Evolutionary conservation across 2,888 invertebrate species (phyloP), one percentile per base, ranked within the genome.

Genomic region (Arctia plantaginis): DNA sequence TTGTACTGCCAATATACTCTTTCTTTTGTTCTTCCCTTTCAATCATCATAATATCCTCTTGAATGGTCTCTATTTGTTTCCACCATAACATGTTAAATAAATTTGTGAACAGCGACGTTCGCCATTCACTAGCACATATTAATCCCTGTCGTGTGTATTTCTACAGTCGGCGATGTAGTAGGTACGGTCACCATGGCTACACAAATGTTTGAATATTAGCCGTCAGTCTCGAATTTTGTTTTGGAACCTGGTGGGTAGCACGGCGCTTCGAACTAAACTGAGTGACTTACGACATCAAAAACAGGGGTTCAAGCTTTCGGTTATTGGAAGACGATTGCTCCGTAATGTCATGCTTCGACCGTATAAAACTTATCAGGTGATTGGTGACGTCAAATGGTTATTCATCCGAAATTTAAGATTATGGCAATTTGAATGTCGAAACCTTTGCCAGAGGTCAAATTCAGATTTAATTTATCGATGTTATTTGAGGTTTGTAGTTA

Each of bases 1-100:
- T 92, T 3, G 94, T 90, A 77, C 92, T 92, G 65, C 93, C 91
- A 76, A 89, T 87, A 82, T 91, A 94, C 72, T 93, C 90, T 71
- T 89, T 90, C 74, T 87, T 88, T 81, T 93, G 91, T 86, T 95
- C 95, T 84, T 95, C 94, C 84, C 89, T 90, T 89, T 95, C 91
- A 74, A 94, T 85, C 92, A 94, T 93, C 85, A 94, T 94, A 72
- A 92, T 88, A 87, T 90, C 90, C 74, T 91, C 89, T 80, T 93
- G 93, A 72, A 88, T 88, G 76, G 90, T 90, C 82, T 95, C 93
- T 75, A 94, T 88, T 84, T 95, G 95, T 90, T 94, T 95, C 95
- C 95, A 95, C 95, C 95, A 95, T 94, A 95, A 91, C 95, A 95
- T 95, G 88, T 91, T 95, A 87, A 80, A 80, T 82, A 82, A 77